phyloP scores from a whole-genome alignment of 2,113 vertebrate species.

The Callopanchax toddi region DNA sequence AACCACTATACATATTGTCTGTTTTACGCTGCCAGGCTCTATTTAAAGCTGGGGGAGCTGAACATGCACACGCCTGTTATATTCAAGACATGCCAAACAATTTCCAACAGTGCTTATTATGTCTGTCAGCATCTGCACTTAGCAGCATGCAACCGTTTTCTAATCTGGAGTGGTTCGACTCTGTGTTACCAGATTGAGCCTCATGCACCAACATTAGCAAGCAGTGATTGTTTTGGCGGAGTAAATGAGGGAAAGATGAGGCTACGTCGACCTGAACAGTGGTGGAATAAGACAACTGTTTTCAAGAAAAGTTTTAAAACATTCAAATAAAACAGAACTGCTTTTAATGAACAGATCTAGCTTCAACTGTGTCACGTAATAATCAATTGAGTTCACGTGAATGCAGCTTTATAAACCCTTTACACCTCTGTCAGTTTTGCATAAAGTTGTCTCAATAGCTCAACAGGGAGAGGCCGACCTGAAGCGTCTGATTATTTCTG shows the following conservation, averaged over 20 bases:
- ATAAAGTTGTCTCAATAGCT: too few relatives aligned
- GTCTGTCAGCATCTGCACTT: not conserved
- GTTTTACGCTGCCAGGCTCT: conserved; percentile 1
- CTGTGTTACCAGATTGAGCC: not conserved
- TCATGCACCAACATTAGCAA: not conserved
- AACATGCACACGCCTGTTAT: not conserved
- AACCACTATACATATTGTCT: not conserved
- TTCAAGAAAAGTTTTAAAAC: not conserved
- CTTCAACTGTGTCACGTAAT: too few relatives aligned
- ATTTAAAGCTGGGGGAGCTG: not conserved
- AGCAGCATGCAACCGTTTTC: not conserved
- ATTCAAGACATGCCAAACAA: not conserved
- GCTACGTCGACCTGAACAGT: too few relatives aligned
- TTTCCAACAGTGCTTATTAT: not conserved
- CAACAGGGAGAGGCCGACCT: too few relatives aligned
- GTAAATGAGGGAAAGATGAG: not conserved
- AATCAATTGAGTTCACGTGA: too few relatives aligned
- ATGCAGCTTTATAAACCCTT: too few relatives aligned
- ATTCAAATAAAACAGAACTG: not conserved
- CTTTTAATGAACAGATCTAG: not conserved
- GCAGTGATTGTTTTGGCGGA: not conserved
- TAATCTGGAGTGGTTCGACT: too few relatives aligned
- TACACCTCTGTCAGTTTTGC: too few relatives aligned
- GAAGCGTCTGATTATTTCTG: too few relatives aligned
- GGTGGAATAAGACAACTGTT: too few relatives aligned